phyloP scores from a whole-genome alignment of 2,113 vertebrate species.

The Otis tarda region DNA sequence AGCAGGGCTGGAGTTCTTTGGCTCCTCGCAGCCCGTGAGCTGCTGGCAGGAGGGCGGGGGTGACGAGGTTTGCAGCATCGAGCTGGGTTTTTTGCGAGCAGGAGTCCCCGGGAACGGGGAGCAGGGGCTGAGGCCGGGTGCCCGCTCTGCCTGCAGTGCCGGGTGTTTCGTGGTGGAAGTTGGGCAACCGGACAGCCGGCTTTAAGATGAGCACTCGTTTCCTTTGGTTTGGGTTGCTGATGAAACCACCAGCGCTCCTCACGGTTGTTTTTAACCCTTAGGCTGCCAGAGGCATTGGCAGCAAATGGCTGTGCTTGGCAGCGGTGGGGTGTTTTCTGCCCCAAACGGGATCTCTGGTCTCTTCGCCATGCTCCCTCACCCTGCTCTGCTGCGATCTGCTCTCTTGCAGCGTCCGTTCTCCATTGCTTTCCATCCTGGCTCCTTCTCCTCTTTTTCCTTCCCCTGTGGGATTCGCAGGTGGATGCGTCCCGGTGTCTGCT shows the following conservation, averaged over 20 bases:
- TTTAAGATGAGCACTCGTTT: background rate
- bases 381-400: background rate
- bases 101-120: background rate
- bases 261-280: background rate
- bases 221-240: background rate
- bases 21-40: background rate
- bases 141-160: background rate
- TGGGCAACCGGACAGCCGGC: background rate
- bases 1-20: background rate
- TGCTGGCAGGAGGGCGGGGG: background rate
- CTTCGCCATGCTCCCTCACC: accelerated
- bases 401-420: background rate
- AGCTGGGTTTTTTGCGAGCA: accelerated
- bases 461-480: background rate
- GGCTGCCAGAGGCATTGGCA: background rate
- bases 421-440: background rate
- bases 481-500: background rate
- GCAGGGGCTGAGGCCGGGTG: accelerated
- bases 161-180: background rate
- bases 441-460: background rate
- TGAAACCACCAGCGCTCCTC: background rate
- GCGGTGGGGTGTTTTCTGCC: background rate
- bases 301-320: background rate
- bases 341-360: background rate
- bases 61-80: accelerated